These are phyloP conservation scores for Atopsyche davidsoni DNA, from an alignment of 1,140 invertebrate genomes.

Conservation along the genomic window DNA sequence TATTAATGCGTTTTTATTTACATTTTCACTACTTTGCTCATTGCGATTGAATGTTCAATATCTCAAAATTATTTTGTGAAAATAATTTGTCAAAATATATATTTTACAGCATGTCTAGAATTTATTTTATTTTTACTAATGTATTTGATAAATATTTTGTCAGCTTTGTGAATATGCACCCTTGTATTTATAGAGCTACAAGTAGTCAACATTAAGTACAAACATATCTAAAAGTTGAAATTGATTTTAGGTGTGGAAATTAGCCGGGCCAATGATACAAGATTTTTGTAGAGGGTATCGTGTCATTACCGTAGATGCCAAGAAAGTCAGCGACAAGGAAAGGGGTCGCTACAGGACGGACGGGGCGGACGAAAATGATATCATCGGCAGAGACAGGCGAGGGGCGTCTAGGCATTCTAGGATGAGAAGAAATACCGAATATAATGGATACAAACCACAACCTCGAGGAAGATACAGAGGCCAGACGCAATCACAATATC, in stretches of 20 bases:
- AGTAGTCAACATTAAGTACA: not conserved
- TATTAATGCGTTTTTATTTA: too few species aligned
- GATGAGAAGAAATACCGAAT: slow-evolving; percentile 1
- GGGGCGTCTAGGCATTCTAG: not conserved
- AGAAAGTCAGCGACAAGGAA: too few species aligned
- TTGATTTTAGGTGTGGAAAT: slow-evolving; percentile 4
- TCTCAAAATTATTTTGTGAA: not conserved
- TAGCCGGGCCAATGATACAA: not conserved
- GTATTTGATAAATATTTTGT: not conserved
- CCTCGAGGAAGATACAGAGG: slow-evolving; percentile 48
- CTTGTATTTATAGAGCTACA: not conserved
- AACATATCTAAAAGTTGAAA: not conserved
- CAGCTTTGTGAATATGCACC: not conserved
- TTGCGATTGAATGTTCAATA: too few species aligned
- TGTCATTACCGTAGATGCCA: not conserved
- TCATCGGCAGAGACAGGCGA: not conserved
- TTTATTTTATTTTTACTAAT: slow-evolving; percentile 1
- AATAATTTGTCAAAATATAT: not conserved
- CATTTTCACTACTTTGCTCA: too few species aligned
- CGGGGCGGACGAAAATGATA: not conserved
- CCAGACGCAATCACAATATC: slow-evolving; percentile 77
- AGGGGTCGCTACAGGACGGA: too few species aligned
- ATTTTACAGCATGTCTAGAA: not conserved
- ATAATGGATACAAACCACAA: slow-evolving; percentile 3
- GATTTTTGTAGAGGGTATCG: slow-evolving; percentile 13